Evolutionary conservation across 2,113 vertebrate species (phyloP).

Genomic region (Solea senegalensis): DNA sequence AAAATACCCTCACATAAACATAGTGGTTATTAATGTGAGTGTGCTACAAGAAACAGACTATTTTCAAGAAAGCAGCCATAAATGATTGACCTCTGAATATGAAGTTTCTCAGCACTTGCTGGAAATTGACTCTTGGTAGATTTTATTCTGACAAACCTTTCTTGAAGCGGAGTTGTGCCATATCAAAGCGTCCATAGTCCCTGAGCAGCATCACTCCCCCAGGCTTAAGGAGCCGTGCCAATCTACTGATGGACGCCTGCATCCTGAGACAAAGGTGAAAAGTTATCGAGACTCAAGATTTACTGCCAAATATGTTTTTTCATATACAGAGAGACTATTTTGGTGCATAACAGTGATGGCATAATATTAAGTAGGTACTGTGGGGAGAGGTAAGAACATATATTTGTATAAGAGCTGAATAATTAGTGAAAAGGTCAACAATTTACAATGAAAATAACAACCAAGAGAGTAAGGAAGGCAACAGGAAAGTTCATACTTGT

Average conservation of each 20-base stretch:
- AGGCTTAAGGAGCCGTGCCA: constrained; percentile 89
- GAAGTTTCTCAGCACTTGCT: neutral
- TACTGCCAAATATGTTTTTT: too few species aligned
- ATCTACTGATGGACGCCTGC: constrained; percentile 83
- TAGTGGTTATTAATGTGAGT: neutral
- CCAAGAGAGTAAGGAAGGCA: neutral
- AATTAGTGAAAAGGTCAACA: neutral
- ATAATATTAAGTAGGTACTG: too few species aligned
- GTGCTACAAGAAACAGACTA: neutral
- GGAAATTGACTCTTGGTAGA: neutral
- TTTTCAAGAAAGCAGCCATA: neutral
- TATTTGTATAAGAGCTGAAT: too few species aligned
- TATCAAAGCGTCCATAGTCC: constrained; percentile 96
- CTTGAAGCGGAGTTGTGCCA: constrained; percentile 97
- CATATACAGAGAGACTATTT: too few species aligned
- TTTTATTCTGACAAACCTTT: constrained; percentile 83
- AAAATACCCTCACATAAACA: neutral
- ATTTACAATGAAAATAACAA: neutral
- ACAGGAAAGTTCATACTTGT: constrained; percentile 84
- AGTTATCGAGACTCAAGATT: neutral
- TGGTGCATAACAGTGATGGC: too few species aligned
- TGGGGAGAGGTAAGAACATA: too few species aligned
- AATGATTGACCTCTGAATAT: neutral
- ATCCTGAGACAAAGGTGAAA: constrained; percentile 80
- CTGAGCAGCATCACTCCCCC: constrained; percentile 92